Conservation (phyloP, 2,113 vertebrate genomes). For the Oncorhynchus kisutch region DNA sequence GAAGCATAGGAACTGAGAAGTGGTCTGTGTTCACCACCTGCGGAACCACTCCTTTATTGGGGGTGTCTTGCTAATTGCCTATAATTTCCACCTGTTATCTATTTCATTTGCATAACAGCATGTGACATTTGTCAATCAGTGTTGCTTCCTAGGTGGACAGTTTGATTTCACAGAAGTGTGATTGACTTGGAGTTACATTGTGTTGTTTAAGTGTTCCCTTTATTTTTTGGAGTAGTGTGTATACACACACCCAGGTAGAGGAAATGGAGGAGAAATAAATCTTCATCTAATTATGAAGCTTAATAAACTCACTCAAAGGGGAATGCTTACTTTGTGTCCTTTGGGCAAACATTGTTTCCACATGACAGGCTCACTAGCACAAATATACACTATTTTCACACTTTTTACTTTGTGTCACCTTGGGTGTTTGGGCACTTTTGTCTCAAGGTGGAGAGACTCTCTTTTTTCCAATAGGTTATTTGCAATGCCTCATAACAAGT, state of each 20-base stretch:
- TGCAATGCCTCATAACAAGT: neutral
- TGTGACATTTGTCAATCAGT: too few relatives aligned
- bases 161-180: too few relatives aligned
- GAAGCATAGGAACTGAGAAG: too few relatives aligned
- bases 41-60: too few relatives aligned
- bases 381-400: slow-evolving; percentile 45
- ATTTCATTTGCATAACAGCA: too few relatives aligned
- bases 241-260: slow-evolving; percentile 23
- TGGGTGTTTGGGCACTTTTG: slow-evolving; percentile 19
- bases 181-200: too few relatives aligned
- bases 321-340: slow-evolving; percentile 44
- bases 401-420: slow-evolving; percentile 47
- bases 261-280: slow-evolving; percentile 58
- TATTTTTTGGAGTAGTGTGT: too few relatives aligned
- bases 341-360: slow-evolving; percentile 48
- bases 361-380: slow-evolving; percentile 39
- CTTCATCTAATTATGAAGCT: slow-evolving; percentile 58
- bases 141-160: too few relatives aligned
- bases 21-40: too few relatives aligned
- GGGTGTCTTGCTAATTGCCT: too few relatives aligned
- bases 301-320: slow-evolving; percentile 45
- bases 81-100: too few relatives aligned
- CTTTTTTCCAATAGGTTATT: slow-evolving; percentile 11
- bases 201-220: too few relatives aligned
- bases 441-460: neutral